These are phyloP conservation scores for Hirtodrosophila confusa DNA, from an alignment of 2,888 invertebrate genomes.

Conservation along the genomic window DNA sequence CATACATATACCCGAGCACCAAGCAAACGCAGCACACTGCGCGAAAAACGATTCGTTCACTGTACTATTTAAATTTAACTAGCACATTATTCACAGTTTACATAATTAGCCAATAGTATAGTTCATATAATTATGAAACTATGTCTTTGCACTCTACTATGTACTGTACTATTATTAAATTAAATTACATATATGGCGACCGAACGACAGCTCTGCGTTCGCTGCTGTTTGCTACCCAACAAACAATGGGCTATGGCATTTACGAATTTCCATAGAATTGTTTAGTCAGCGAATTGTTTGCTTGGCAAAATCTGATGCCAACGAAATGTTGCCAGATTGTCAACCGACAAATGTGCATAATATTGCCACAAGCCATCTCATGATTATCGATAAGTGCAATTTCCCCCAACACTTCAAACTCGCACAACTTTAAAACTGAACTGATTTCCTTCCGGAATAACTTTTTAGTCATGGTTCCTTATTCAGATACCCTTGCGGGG, in stretches of 20 bases:
- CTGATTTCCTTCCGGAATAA: too few species aligned
- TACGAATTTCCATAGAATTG: slow-evolving; percentile 34
- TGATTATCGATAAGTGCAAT: slow-evolving; percentile 29
- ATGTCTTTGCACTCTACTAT: slow-evolving; percentile 32
- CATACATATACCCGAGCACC: slow-evolving; percentile 37
- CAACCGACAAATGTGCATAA: slow-evolving; percentile 14
- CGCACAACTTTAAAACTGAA: too few species aligned
- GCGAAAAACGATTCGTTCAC: slow-evolving; percentile 48
- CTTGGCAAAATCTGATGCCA: slow-evolving; percentile 34
- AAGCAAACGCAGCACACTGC: slow-evolving; percentile 53
- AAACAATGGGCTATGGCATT: slow-evolving; percentile 36
- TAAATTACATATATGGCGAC: slow-evolving; percentile 51
- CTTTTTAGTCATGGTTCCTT: too few species aligned
- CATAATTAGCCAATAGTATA: slow-evolving; percentile 35
- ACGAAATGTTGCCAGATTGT: slow-evolving; percentile 41
- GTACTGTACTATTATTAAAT: slow-evolving; percentile 54
- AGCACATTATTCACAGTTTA: slow-evolving; percentile 34
- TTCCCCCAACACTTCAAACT: too few species aligned
- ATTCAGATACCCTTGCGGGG: too few species aligned
- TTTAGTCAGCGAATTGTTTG: slow-evolving; percentile 38
- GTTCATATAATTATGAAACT: slow-evolving; percentile 38
- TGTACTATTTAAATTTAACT: slow-evolving; percentile 21
- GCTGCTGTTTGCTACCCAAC: slow-evolving; percentile 53
- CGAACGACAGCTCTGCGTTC: slow-evolving; percentile 49
- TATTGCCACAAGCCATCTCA: slow-evolving; percentile 18